phyloP scores from a whole-genome alignment of 2,888 invertebrate genomes.

The Lepidonotus clava region DNA sequence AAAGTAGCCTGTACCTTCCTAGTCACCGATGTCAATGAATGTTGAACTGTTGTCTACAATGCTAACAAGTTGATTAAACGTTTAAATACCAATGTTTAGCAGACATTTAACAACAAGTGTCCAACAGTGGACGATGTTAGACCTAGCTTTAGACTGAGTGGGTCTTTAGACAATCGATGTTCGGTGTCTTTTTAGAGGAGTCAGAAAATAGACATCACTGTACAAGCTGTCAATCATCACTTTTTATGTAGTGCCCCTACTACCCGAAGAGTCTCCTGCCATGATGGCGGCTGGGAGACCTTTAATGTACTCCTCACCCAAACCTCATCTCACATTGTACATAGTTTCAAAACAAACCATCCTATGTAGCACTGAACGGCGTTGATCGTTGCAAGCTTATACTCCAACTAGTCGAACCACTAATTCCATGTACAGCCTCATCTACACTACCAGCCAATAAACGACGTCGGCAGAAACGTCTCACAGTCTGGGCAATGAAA shows the following conservation, averaged over 20 bases:
- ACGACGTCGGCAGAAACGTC: not conserved
- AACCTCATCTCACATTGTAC: slow-evolving; percentile 46
- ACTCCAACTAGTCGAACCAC: not conserved
- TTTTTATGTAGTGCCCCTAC: not conserved
- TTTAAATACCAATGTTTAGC: too few relatives aligned
- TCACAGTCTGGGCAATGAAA: not conserved
- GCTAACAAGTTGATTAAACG: too few relatives aligned
- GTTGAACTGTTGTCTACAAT: too few relatives aligned
- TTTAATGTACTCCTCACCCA: slow-evolving; percentile 27
- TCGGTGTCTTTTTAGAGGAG: not conserved
- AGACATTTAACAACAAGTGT: not conserved
- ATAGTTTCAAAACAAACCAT: slow-evolving; percentile 25
- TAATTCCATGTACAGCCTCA: not conserved
- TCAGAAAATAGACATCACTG: not conserved
- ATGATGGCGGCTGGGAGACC: not conserved
- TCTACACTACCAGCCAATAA: slow-evolving; percentile 1
- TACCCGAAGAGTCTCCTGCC: not conserved
- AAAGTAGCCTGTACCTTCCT: too few relatives aligned
- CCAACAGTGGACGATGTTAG: slow-evolving; percentile 13
- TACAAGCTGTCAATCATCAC: not conserved
- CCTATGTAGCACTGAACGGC: not conserved
- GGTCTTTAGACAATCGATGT: not conserved
- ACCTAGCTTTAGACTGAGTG: slow-evolving; percentile 4
- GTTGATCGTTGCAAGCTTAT: slow-evolving; percentile 35
- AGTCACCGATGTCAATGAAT: too few relatives aligned